Evolutionary conservation across 2,797 vertebrate genomes (phyloP).

Genomic region (Naso thynnoides): DNA sequence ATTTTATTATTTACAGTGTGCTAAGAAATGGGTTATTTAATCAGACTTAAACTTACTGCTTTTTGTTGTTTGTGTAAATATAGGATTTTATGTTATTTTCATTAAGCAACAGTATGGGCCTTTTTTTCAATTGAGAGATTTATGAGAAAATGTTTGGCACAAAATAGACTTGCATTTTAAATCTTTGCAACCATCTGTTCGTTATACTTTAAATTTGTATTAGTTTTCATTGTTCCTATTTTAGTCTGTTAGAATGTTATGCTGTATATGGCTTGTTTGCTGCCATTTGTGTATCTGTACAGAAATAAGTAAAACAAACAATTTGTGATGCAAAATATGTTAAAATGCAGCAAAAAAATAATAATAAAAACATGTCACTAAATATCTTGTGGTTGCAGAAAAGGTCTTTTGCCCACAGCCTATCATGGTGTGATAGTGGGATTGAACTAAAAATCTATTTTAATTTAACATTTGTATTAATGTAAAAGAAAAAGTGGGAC

Average conservation of each 20-base stretch:
- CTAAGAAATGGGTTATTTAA: background rate
- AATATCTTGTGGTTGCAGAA: background rate
- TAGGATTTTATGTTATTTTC: conserved; percentile 6
- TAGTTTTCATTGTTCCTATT: background rate
- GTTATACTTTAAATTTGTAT: background rate
- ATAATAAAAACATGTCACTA: background rate
- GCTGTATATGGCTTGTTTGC: background rate
- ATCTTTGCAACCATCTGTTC: conserved; percentile 33
- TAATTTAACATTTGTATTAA: background rate
- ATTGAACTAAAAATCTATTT: background rate
- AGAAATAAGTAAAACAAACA: conserved; percentile 1
- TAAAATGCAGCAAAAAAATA: background rate
- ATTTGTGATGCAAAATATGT: background rate
- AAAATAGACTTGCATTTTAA: background rate
- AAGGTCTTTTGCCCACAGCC: background rate
- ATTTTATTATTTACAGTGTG: conserved; percentile 2
- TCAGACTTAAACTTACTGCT: background rate
- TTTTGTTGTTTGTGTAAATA: conserved; percentile 52
- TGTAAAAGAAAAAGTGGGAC: background rate
- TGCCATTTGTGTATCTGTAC: background rate
- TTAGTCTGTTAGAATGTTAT: background rate
- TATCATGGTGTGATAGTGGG: background rate
- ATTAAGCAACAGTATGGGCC: background rate
- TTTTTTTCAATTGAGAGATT: conserved; percentile 19
- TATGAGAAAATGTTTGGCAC: conserved; percentile 1